These are phyloP conservation scores for Amphipoea lucens DNA, from an alignment of 2,888 invertebrate species.

Conservation along the genomic window DNA sequence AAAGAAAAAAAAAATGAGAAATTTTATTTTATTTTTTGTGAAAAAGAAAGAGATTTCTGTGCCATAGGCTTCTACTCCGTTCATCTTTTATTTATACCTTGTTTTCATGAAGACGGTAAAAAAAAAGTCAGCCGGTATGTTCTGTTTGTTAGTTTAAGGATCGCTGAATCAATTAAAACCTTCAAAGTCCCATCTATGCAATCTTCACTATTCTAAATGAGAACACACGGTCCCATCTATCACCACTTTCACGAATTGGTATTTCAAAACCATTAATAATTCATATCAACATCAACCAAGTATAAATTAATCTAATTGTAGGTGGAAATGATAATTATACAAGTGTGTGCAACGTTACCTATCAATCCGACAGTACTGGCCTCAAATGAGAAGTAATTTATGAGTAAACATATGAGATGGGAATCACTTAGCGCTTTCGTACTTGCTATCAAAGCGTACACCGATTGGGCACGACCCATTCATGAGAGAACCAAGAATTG, in stretches of 20 bases:
- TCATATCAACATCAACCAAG: slow-evolving; percentile 56
- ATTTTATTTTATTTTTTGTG: too few relatives aligned
- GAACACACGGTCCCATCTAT: slow-evolving; percentile 20
- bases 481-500: slow-evolving; percentile 65
- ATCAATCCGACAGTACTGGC: slow-evolving; percentile 73
- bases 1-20: too few relatives aligned
- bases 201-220: neutral
- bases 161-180: neutral
- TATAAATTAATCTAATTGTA: slow-evolving; percentile 64
- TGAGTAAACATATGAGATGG: slow-evolving; percentile 78
- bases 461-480: slow-evolving; percentile 68
- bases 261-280: slow-evolving; percentile 61
- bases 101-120: too few relatives aligned
- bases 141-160: neutral
- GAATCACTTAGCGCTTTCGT: slow-evolving; percentile 78
- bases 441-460: slow-evolving; percentile 70
- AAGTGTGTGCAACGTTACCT: slow-evolving; percentile 67
- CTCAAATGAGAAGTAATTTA: slow-evolving; percentile 81
- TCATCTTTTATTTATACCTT: too few relatives aligned
- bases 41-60: too few relatives aligned
- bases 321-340: slow-evolving; percentile 63
- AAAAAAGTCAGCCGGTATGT: too few relatives aligned
- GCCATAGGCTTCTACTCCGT: too few relatives aligned
- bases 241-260: slow-evolving; percentile 53
- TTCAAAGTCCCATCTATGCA: neutral